Evolutionary conservation across 1,140 invertebrate genomes (phyloP).

Genomic region (Nomia melanderi): DNA sequence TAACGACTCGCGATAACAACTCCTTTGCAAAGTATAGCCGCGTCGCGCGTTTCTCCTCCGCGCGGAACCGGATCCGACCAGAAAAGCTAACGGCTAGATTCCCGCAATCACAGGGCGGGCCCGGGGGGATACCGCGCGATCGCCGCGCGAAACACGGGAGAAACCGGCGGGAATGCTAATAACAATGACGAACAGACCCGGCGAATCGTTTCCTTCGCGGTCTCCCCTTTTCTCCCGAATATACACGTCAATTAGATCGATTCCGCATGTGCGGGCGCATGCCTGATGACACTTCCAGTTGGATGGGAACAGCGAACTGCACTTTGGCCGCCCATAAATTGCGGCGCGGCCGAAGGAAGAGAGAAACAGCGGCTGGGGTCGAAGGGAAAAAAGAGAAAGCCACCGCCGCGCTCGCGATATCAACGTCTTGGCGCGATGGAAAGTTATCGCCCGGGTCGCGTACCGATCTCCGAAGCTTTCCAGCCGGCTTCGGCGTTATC

Average conservation of each 20-base stretch:
- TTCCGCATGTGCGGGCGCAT: conserved; percentile 63
- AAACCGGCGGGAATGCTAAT: too few relatives aligned
- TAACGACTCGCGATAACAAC: conserved; percentile 27
- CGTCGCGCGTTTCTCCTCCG: neutral
- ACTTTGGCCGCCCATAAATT: conserved; percentile 76
- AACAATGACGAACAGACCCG: neutral
- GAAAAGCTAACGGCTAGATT: neutral
- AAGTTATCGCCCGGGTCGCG: neutral
- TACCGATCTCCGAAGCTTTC: neutral
- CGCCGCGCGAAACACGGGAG: too few relatives aligned
- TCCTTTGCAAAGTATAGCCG: conserved; percentile 24
- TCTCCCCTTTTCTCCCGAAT: conserved; percentile 32
- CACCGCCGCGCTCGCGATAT: conserved; percentile 1
- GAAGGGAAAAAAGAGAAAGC: neutral
- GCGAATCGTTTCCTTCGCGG: too few relatives aligned
- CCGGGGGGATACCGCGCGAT: too few relatives aligned
- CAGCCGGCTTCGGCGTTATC: neutral
- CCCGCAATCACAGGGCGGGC: neutral
- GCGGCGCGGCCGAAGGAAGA: conserved; percentile 49
- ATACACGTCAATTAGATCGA: conserved; percentile 73
- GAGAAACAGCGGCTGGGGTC: neutral
- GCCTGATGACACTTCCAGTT: conserved; percentile 73
- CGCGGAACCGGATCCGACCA: neutral
- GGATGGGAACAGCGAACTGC: conserved; percentile 74
- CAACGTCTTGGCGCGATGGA: conserved; percentile 15